Evolutionary conservation across 2,113 vertebrate genomes (phyloP).

Genomic region (Erpornis zantholeuca): DNA sequence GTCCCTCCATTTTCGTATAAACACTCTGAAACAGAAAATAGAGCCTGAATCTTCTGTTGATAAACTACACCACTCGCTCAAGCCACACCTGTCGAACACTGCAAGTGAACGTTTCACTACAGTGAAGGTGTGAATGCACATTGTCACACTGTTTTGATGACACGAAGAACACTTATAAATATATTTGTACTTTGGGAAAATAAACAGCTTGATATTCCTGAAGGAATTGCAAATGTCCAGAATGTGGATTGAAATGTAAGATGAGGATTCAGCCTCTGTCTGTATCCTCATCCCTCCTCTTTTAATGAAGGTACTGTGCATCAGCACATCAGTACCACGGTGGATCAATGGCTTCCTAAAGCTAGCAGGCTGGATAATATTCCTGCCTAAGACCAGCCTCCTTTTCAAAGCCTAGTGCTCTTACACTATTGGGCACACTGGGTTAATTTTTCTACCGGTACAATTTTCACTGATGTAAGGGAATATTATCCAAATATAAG

Average conservation of each 20-base stretch:
- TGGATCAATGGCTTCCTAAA: not conserved
- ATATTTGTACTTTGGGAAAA: not conserved
- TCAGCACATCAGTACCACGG: fast-evolving
- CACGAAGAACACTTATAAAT: not conserved
- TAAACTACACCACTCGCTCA: not conserved
- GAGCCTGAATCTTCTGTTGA: not conserved
- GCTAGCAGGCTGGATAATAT: not conserved
- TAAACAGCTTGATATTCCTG: not conserved
- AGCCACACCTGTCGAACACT: not conserved
- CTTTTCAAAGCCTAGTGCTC: not conserved
- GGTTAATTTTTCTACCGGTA: not conserved
- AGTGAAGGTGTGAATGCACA: not conserved
- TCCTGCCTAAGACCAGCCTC: not conserved
- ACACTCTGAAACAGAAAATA: not conserved
- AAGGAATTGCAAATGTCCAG: not conserved
- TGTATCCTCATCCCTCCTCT: not conserved
- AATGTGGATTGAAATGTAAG: not conserved
- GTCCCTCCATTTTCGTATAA: not conserved
- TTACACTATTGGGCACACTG: not conserved
- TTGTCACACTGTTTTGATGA: not conserved
- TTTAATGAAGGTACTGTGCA: not conserved
- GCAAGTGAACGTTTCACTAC: not conserved
- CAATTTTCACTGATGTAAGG: not conserved
- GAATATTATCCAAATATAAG: not conserved
- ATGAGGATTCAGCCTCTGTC: not conserved